Base-by-base conservation (phyloP, 2,888 invertebrate species). In the Lordiphosa andalusiaca region DNA sequence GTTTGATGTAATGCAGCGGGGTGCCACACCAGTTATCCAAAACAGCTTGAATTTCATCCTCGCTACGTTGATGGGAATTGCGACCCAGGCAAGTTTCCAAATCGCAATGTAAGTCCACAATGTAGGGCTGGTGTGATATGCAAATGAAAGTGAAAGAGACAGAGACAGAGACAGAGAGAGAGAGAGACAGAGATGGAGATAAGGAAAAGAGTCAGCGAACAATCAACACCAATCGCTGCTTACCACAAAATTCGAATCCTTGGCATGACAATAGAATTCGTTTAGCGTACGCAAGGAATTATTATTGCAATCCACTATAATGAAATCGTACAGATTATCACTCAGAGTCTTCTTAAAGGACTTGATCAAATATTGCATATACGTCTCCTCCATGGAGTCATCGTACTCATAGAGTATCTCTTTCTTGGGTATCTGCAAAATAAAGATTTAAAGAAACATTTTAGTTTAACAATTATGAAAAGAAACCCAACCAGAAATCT, bases 231-330 rank as follows among this genome's bases (percentile, higher is more conserved):
- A 6, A 6, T 5, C 0, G 5, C 4, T 2, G 73, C 85, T 86
- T 80, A 90, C 90, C 83, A 85, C 86, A 76, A 88, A 90, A 37
- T 86, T 85, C 0, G 86, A 76, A 51, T 86, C 85, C 87, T 95
- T 95, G 1, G 96, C 95, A 88, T 93, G 94, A 85, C 94, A 95
- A 93, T 95, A 95, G 91, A 98, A 94, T 86, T 97, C 96, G 56
- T 95, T 95, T 86, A 96, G 96, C 80, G 94, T 92, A 67, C 92
- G 92, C 13, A 95, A 91, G 85, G 94, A 94, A 65, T 95, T 94
- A 89, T 98, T 97, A 37, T 96, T 93, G 82, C 96, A 95, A 89
- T 99, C 98, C 40, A 96, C 93, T 86, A 99, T 96, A 73, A 98
- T 94, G 88, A 98, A 97, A 58, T 95, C 93, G 89, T 97, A 98